A percentile compares a stretch with the other conserved stretches of the same genome.
Evolutionary conservation across 2,797 vertebrate genomes (phyloP).

Genomic region (Falco novaeseelandiae): DNA sequence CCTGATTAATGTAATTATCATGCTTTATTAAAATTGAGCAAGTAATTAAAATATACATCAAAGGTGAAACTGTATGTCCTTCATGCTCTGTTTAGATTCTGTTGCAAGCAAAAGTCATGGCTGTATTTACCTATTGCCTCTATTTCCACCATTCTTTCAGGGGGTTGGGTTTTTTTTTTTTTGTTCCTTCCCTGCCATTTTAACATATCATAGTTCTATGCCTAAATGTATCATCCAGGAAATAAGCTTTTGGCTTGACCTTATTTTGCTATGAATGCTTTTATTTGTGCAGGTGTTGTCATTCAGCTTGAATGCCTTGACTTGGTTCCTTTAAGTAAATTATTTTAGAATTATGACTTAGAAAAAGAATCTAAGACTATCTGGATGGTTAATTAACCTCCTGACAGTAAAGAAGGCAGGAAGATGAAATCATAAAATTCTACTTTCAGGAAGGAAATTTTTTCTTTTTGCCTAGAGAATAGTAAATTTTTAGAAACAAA

Average conservation of each 20-base stretch:
- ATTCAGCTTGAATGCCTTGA: not conserved
- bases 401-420: not conserved
- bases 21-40: not conserved
- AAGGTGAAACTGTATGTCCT: not conserved
- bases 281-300: not conserved
- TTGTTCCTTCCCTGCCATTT: not conserved
- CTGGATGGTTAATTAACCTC: not conserved
- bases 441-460: not conserved
- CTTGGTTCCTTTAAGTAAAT: not conserved
- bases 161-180: too few relatives aligned
- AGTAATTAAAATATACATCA: conserved; percentile 4
- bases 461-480: not conserved
- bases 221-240: not conserved
- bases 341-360: not conserved
- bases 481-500: not conserved
- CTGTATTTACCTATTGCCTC: not conserved
- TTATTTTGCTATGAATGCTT: not conserved
- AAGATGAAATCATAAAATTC: not conserved
- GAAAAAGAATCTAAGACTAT: not conserved
- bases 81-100: not conserved
- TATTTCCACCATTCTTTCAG: not conserved
- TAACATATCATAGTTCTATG: not conserved
- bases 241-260: not conserved
- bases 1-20: conserved; percentile 28
- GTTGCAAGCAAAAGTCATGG: not conserved